Evolutionary conservation across 2,113 vertebrate genomes (phyloP), one percentile per base, ranked within the genome.

Genomic region (Okapia johnstoni): DNA sequence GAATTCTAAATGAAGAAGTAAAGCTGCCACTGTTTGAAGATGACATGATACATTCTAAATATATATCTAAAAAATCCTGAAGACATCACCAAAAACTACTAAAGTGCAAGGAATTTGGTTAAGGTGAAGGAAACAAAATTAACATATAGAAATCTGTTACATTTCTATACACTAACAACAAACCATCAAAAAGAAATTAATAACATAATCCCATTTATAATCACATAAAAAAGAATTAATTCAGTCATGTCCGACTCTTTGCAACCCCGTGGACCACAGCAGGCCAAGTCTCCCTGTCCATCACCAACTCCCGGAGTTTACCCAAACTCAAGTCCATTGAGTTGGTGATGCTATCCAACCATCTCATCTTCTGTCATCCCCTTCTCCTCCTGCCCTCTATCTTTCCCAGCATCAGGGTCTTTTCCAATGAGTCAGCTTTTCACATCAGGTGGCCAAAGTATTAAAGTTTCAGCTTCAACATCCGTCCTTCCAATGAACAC

Each of bases 221-320:
- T 83, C 50, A 36, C 26, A 83, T 36, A 7, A 55, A 55, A 83
- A 83, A 55, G 52, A 55, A 21, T n/a, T 21, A 81, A 43, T 1
- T 70, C 66, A 36, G n/a, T 40, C 0, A 0, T 70, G 66, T 70
- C n/a, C 21, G 8, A 66, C 66, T 66, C 33, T 36, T 70, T 70
- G 66, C 5, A 1, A 70, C 10, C 66, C 9, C n/a, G 5, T 12
- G n/a, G n/a, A 73, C 10, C 1, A 0, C 19, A 73, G n/a, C n/a
- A 73, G 0, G 2, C n/a, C 66, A 73, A 19, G 66, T n/a, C 66
- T 40, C 66, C 11, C 17, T 23, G n/a, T 23, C n/a, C n/a, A 73
- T 73, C 66, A 73, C n/a, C n/a, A 73, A 13, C 19, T 73, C 66
- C 10, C 5, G 11, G 1, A 73, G 66, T 40, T 40, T 13, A 40